phyloP scores from a whole-genome alignment of 2,888 invertebrate genomes.

The Lamellibrachia columna region DNA sequence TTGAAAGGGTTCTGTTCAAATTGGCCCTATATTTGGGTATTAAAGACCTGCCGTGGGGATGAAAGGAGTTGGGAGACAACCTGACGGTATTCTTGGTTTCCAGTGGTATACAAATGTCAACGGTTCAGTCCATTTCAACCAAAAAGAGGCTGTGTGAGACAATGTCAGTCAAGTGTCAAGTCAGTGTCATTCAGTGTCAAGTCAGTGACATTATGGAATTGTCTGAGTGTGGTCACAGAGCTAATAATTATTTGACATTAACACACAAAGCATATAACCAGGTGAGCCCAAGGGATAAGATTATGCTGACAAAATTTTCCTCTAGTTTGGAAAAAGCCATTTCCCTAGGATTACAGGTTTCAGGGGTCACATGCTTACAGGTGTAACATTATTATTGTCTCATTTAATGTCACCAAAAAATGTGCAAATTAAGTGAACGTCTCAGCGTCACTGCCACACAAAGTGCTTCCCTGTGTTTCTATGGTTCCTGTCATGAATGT shows the following conservation, averaged over 20 bases:
- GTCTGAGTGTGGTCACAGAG: not conserved
- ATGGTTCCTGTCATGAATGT: not conserved
- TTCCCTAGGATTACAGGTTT: too few species aligned
- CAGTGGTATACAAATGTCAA: not conserved
- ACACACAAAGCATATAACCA: too few species aligned
- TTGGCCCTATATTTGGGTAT: not conserved
- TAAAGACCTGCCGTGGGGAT: not conserved
- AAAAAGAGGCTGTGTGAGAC: not conserved
- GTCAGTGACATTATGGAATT: not conserved
- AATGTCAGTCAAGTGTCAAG: not conserved
- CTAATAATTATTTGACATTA: too few species aligned
- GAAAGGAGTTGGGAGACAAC: not conserved
- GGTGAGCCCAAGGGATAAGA: too few species aligned
- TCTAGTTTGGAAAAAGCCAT: too few species aligned
- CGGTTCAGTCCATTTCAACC: not conserved
- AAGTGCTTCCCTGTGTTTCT: not conserved
- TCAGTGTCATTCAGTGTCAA: not conserved
- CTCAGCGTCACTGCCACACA: not conserved
- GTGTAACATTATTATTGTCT: not conserved
- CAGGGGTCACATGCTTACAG: too few species aligned
- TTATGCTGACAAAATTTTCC: too few species aligned
- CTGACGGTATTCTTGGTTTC: not conserved
- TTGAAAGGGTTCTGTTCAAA: not conserved
- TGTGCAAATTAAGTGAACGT: not conserved
- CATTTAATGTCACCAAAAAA: not conserved